Evolutionary conservation across 2,113 vertebrate genomes (phyloP), one percentile per base, ranked within the genome.

Genomic region (human (Homo sapiens)): DNA sequence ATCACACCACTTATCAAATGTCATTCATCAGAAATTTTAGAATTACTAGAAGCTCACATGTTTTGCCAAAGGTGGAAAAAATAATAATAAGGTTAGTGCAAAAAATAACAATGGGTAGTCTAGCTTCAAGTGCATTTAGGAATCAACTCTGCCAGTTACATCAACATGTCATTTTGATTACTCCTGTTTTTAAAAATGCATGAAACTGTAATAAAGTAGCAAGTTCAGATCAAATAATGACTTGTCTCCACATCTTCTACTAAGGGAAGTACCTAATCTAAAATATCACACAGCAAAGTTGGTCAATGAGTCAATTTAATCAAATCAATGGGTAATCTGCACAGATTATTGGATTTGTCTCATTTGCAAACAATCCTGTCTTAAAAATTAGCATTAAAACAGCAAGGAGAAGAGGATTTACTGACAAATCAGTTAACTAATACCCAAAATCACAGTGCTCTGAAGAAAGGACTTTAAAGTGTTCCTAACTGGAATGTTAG

Each of bases 21-120:
- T 86, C 73, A 88, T 92, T 95, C 93, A 97, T 95, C 76, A 98
- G 78, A 95, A 94, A 86, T 95, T 96, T 95, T 78, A 97, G 91
- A 94, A 94, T 97, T 83, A 96, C 87, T 89, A 59, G 2, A 35
- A 76, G n/a, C 40, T 93, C 66, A 55, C 1, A 78, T 35, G 27
- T 38, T 94, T 23, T 82, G 17, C 10, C 32, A 45, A 90, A 89
- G 35, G 23, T 55, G 0, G 3, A 5, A 8, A 50, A 55, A 23
- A 61, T 45, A 64, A 68, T 68, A 35, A 45, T 8, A 59, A 22
- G 52, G 8, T 86, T 73, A 64, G 78, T 59, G 9, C 76, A 93
- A 90, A 90, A 30, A 55, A 78, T 32, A 97, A 57, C 43, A 80
- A 1, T 59, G 68, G 25, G 10, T 73, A 82, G 52, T 0, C 9